Base-by-base conservation (phyloP, 2,888 invertebrate species). In the Timandra comae region DNA sequence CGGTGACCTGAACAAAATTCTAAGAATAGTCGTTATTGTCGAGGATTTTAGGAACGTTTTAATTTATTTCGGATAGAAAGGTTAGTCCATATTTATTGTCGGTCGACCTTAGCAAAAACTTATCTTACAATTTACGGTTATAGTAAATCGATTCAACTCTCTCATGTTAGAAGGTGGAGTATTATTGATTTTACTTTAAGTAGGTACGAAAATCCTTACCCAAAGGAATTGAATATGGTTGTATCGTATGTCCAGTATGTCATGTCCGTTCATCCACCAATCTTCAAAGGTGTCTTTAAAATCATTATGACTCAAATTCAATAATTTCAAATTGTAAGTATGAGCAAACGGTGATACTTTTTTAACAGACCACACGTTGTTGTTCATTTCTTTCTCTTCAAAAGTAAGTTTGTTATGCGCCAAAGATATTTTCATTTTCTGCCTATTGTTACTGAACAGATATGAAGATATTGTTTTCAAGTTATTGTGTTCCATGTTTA, bases 301-400 rank as follows among this genome's bases (percentile, higher is more conserved):
- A 24, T 87, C 85, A 61, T 93, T 93, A 50, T 90, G 87, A 24
- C 88, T 86, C 36, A 93, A 67, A 57, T 91, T 87, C 12, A 93
- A 72, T 33, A 85, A 69, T 46, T 84, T 77, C 29, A 92, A 71
- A 32, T 87, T 76, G 3, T 56, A 59, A 7, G 90, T 87, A 25
- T 74, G 61, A 9, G 79, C 71, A 48, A 92, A 90, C 0, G 91
- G 91, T 4, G 91, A 91, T 24, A 59, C 62, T 5, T 41, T 61
- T 42, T 55, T 66, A 90, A 22, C 33, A 22, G 52, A 48, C 64
- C 66, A 66, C 6, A 73, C 60, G 49, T 75, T 69, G 41, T 74
- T 73, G 33, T 55, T 49, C 25, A 68, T 29, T 43, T 67, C 63
- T 35, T 66, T 71, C 42, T 51, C 71, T 66, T 63, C 73, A 43